Conservation (phyloP, 1,140 invertebrate genomes). For the Zaprionus ghesquierei region DNA sequence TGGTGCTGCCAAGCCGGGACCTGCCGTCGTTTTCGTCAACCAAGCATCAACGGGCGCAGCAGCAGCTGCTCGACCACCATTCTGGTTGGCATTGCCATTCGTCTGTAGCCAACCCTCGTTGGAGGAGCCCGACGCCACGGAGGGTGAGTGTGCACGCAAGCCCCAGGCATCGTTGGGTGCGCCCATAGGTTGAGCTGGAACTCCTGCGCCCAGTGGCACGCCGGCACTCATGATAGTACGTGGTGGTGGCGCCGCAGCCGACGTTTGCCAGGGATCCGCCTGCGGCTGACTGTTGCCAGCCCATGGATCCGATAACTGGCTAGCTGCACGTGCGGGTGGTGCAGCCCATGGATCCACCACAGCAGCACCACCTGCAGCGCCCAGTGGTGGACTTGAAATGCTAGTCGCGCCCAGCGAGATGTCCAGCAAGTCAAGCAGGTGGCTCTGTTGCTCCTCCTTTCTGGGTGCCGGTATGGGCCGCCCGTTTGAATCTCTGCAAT, state of each 20-base stretch:
- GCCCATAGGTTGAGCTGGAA: constrained; percentile 6
- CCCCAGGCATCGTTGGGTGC: constrained; percentile 65
- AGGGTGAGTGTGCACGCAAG: constrained; percentile 76
- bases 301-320: constrained; percentile 85
- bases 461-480: constrained; percentile 61
- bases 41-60: constrained; percentile 62
- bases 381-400: constrained; percentile 77
- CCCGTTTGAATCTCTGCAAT: constrained; percentile 47
- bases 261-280: constrained; percentile 86
- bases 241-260: constrained; percentile 70
- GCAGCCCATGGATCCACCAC: constrained; percentile 89
- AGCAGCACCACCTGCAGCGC: constrained; percentile 72
- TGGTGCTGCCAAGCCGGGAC: constrained; percentile 50
- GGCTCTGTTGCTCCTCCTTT: constrained; percentile 85
- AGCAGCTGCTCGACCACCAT: constrained; percentile 49
- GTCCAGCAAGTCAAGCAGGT: constrained; percentile 92
- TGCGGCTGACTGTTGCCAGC: constrained; percentile 82
- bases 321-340: constrained; percentile 83
- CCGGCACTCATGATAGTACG: constrained; percentile 67
- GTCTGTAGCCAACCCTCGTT: constrained; percentile 80
- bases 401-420: constrained; percentile 88
- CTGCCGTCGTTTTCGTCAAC: constrained; percentile 58
- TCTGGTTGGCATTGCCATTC: constrained; percentile 70
- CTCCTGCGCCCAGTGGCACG: constrained; percentile 51
- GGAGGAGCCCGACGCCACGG: constrained; percentile 77